These are phyloP conservation scores for Streptopelia turtur DNA, from an alignment of 2,797 vertebrate species.

Conservation along the genomic window DNA sequence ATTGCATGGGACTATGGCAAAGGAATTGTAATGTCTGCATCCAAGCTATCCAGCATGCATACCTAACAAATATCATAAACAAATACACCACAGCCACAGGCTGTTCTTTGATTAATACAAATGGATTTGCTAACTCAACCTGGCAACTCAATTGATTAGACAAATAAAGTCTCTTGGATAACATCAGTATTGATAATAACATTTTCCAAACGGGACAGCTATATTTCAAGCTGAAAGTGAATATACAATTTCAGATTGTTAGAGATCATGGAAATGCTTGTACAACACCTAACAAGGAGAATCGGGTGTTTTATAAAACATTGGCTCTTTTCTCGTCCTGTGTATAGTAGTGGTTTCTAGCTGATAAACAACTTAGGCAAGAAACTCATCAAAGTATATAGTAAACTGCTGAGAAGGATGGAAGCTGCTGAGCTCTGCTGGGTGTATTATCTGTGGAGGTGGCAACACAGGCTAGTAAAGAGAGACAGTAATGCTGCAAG, in stretches of 20 bases:
- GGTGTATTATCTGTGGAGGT: background rate
- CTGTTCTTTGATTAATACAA: conserved; percentile 8
- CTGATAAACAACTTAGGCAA: background rate
- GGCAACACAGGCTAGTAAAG: background rate
- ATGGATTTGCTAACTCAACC: conserved; percentile 43
- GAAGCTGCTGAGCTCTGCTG: background rate
- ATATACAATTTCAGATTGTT: background rate
- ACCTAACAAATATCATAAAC: background rate
- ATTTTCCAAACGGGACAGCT: conserved; percentile 2
- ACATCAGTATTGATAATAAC: background rate
- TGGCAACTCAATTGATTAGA: conserved; percentile 43
- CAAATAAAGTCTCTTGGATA: conserved; percentile 6
- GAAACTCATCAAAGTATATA: accelerated
- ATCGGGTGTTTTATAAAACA: background rate
- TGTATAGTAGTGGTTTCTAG: background rate
- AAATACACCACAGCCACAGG: background rate
- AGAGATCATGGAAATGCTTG: background rate
- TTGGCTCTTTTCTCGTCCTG: background rate
- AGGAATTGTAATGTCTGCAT: background rate
- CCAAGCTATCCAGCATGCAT: accelerated
- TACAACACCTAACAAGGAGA: background rate
- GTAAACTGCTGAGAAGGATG: background rate
- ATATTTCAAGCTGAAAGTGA: background rate
- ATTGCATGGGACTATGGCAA: background rate
- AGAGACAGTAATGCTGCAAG: background rate